Evolutionary conservation across 2,888 invertebrate genomes (phyloP).

Genomic region (Watsonalla cultraria): DNA sequence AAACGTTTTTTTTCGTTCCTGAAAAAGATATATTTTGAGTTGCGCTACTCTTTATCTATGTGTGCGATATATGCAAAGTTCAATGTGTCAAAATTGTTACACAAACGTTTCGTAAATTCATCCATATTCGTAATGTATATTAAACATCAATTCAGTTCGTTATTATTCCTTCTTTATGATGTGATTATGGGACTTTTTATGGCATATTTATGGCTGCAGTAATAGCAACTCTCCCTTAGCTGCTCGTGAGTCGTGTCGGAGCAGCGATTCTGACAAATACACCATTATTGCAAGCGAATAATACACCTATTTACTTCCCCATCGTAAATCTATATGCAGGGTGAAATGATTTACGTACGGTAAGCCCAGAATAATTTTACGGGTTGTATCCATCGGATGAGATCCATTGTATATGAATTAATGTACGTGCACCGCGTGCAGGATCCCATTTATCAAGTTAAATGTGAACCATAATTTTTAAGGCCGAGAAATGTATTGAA

Average conservation of each 20-base stretch:
- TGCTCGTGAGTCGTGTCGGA: not conserved
- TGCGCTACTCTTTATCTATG: no score
- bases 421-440: no score
- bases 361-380: no score
- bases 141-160: not conserved
- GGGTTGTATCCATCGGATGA: no score
- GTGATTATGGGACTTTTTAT: not conserved
- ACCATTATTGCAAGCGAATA: not conserved
- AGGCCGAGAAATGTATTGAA: no score
- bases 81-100: no score
- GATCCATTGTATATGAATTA: no score
- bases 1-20: no score
- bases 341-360: not conserved
- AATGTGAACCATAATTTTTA: no score
- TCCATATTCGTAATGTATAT: not conserved
- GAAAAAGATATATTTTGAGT: no score
- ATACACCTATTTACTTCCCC: not conserved
- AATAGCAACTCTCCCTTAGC: not conserved
- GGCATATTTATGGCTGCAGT: not conserved
- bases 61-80: no score
- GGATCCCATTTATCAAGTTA: no score
- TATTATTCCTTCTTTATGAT: not conserved
- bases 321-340: not conserved
- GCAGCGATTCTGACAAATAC: not conserved
- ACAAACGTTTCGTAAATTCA: not conserved